These are phyloP conservation scores for Agrotis segetum DNA, from an alignment of 2,888 invertebrate species.

Conservation along the genomic window DNA sequence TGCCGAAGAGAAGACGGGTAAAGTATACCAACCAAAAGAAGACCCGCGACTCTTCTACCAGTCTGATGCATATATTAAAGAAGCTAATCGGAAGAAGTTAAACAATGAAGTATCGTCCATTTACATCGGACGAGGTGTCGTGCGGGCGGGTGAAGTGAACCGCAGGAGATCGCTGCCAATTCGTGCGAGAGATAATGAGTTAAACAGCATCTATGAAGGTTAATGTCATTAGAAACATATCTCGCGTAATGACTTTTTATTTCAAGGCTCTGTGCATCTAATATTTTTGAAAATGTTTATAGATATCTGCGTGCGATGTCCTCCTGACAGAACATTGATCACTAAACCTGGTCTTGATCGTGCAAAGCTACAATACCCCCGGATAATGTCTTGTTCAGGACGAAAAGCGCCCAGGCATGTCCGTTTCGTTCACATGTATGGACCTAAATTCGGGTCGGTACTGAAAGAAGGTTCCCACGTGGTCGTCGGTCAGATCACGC, in stretches of 20 bases:
- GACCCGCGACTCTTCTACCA: slow-evolving; percentile 86
- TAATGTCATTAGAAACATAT: slow-evolving; percentile 30
- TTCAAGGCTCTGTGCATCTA: slow-evolving; percentile 20
- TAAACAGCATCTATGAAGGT: slow-evolving; percentile 70
- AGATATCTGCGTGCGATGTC: slow-evolving; percentile 82
- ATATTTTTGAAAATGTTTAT: slow-evolving; percentile 28
- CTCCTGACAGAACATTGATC: slow-evolving; percentile 83
- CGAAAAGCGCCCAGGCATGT: slow-evolving; percentile 73
- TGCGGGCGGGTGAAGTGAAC: slow-evolving; percentile 70
- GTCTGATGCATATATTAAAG: slow-evolving; percentile 85
- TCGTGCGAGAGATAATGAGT: slow-evolving; percentile 65
- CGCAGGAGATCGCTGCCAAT: slow-evolving; percentile 63
- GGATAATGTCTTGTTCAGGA: slow-evolving; percentile 79
- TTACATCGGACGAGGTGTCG: slow-evolving; percentile 81
- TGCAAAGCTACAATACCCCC: slow-evolving; percentile 79
- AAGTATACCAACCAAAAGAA: slow-evolving; percentile 83
- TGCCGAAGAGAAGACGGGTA: slow-evolving; percentile 72
- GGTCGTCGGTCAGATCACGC: slow-evolving; percentile 79
- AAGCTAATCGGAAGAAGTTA: slow-evolving; percentile 78
- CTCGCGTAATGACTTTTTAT: slow-evolving; percentile 17
- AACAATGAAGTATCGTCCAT: slow-evolving; percentile 79
- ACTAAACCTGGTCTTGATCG: slow-evolving; percentile 80
- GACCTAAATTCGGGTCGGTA: slow-evolving; percentile 83
- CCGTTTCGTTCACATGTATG: slow-evolving; percentile 80
- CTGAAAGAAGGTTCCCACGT: slow-evolving; percentile 82